Base-by-base conservation (phyloP, 2,888 invertebrate species). In the Drosophila cognata region DNA sequence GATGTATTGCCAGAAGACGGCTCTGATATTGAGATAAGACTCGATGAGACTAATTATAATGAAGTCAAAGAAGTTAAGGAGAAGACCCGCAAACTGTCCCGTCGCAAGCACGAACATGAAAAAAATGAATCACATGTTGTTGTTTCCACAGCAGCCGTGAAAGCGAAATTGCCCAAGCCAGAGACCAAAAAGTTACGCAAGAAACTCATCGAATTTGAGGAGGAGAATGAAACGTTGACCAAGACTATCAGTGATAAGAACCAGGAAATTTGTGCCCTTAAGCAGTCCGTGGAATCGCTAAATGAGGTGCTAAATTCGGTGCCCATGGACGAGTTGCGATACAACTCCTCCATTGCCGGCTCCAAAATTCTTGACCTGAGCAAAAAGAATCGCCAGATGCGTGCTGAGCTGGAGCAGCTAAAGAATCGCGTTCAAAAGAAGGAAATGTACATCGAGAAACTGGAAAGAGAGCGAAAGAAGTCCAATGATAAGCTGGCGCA, bases 231-330 rank as follows among this genome's bases (percentile, higher is more conserved):
- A 50, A 65, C 84, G 0, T 71, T 93, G 16, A 74, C 89, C 28
- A 81, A 91, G 56, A n/a, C 87, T 8, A 90, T 93, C 1, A 64
- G 58, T 2, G 81, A 86, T 10, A 93, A 92, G 62, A 91, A 92
- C 55, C 62, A 66, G 11, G 92, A 93, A 76, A 92, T 93, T 25
- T 58, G 59, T 0, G 89, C 90, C 2, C 78, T 93, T 0, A 91
- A 91, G 55, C 89, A 88, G 38, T 92, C 92, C 0, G 84, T 92
- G 0, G 79, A 85, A 6, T 88, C 91, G 0, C 75, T 93, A 0
- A 92, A 92, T 38, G 92, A 92, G 4, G 84, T 92, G 1, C 79
- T 93, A 0, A 92, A 92, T 52, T 92, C 92, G 3, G 88, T 91
- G 60, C 92, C 92, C 31, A 88, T 90, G 5, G 91, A 92, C 51